Base-by-base conservation (phyloP, 2,113 vertebrate genomes). In the Capreolus pygargus region DNA sequence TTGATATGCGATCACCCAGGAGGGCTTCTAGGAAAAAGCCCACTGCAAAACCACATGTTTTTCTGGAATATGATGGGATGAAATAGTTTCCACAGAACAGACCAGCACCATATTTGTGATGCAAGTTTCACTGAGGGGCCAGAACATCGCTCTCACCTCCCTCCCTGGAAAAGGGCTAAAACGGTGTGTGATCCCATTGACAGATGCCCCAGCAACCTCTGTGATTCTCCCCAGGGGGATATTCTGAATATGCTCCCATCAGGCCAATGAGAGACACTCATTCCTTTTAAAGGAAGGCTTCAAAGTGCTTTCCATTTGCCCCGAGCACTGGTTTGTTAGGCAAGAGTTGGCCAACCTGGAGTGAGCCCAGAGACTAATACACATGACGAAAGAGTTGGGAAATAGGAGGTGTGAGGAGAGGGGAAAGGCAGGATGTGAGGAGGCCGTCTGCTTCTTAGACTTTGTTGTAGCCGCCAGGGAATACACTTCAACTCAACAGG, bases 321-420 rank as follows among this genome's bases (percentile, higher is more conserved):
- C n/a, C 0, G 0, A 84, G 86, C 87, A 33, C 55, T 78, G 15
- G 43, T 88, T 95, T 90, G 76, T 95, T 91, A 89, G 91, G 94
- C 90, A 98, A 98, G 90, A 92, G 76, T 79, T 93, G 36, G 81
- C 55, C 54, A 83, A 95, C 36, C 58, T 89, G n/a, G 50, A 96
- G 23, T 36, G 60, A 97, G 55, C 30, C 83, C 54, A 87, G 96
- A 94, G 91, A 81, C 64, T 85, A 89, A 96, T 74, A 82, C 96
- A 95, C 82, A 90, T 94, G 92, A 96, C 0, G 1, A 90, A 30
- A 14, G 88, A 81, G 39, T 95, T 97, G 90, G 52, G 95, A 96
- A 98, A 94, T 30, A 67, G 30, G 43, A 88, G 54, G 27, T 52
- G 12, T 83, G 82, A 94, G n/a, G 84, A 94, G 91, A 82, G 43